Conservation (phyloP, 1,140 invertebrate genomes). For the Sitodiplosis mosellana region DNA sequence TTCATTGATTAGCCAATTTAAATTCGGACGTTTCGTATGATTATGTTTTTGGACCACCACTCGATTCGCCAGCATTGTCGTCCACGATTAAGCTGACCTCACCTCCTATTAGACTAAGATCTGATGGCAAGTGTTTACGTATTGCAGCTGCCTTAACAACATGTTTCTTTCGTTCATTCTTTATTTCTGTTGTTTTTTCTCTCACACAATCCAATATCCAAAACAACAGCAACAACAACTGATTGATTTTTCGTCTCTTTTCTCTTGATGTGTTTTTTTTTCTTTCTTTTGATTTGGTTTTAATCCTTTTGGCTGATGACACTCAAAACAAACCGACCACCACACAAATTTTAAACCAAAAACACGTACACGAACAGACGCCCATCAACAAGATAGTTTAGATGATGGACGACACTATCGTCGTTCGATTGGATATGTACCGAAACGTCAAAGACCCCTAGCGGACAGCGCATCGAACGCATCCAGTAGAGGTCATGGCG, state of each 20-base stretch:
- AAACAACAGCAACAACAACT: neutral
- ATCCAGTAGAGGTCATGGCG: constrained; percentile 23
- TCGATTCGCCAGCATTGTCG: constrained; percentile 22
- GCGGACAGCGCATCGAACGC: constrained; percentile 13
- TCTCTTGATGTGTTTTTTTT: neutral
- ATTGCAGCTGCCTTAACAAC: neutral
- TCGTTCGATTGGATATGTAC: constrained; percentile 25
- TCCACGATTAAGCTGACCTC: constrained; percentile 27
- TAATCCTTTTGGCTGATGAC: neutral
- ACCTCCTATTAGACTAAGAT: constrained; percentile 22
- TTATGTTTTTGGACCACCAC: constrained; percentile 27
- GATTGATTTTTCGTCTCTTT: neutral
- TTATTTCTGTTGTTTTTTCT: neutral
- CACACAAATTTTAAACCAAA: neutral
- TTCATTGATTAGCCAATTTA: constrained; percentile 19
- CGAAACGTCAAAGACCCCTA: constrained; percentile 18
- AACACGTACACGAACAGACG: constrained; percentile 10
- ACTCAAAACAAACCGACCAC: neutral
- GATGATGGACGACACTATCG: constrained; percentile 25
- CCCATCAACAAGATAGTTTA: constrained; percentile 15
- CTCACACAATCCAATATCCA: neutral
- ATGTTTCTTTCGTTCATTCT: neutral
- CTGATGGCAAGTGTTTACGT: constrained; percentile 15
- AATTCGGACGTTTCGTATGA: constrained; percentile 25
- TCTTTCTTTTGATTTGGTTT: neutral